Evolutionary conservation across 1,140 invertebrate genomes (phyloP), one percentile per base, ranked within the genome.

Genomic region (Tetramorium parvispinum): DNA sequence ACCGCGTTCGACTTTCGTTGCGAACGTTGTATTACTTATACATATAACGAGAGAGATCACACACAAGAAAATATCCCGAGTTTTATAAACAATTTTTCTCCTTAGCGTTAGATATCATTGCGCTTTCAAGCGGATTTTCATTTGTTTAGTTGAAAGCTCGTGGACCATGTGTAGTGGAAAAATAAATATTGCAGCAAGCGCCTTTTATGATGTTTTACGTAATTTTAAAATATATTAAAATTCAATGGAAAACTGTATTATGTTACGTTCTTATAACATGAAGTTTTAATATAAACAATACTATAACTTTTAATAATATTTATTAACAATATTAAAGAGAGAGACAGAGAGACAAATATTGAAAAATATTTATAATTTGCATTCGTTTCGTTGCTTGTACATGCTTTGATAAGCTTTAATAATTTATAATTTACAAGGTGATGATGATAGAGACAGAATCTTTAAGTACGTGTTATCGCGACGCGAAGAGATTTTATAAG

Each of bases 201-300:
- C 5, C 63, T 65, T 65, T 66, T 66, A 66, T 8, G 32, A 27
- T 71, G 51, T 53, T 53, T 27, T n/a, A 43, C 37, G 32, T 18
- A n/a, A 16, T 63, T 51, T 24, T 51, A 32, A 70, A 70, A 40
- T 65, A 66, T 68, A 46, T 73, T 73, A 55, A 55, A 73, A 55
- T 73, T 55, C 2, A 21, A 37, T 49, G 18, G 51, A 10, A 55
- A 37, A 73, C 11, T 27, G 21, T 4, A 10, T 32, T 53, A 3
- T 53, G 16, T 11, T 27, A 27, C 63, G 18, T 73, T 73, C 49
- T 53, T 53, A 37, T 6, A 73, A 73, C 49, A 73, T 53, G 10
- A 2, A 73, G 24, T 7, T 51, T 10, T n/a, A 32, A 71, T 51
- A 53, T 53, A 71, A 71, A 71, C 46, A 32, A 32, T 51, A 71